Percentiles rank a stretch among this genome's conserved stretches.
Conservation (phyloP, 53 echinoderm and acorn worm species). For the Stichopus horrens region DNA sequence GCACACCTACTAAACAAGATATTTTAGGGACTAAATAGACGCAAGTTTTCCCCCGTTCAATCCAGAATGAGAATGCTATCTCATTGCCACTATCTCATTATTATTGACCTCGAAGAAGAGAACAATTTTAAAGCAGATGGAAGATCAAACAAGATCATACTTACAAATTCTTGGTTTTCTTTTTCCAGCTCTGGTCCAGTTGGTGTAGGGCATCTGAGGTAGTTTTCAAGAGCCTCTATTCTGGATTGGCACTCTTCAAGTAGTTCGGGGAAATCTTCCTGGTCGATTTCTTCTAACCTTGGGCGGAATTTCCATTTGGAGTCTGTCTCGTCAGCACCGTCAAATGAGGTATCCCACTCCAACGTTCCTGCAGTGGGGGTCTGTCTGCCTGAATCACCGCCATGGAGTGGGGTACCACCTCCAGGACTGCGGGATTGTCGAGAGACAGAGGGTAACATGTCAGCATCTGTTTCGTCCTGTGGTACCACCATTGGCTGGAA, state of each 20-base stretch:
- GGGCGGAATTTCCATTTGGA: constrained; percentile 56
- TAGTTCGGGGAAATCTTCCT: constrained; percentile 65
- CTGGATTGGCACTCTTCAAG: constrained; percentile 77
- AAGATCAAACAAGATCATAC: constrained; percentile 38
- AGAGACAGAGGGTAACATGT: constrained; percentile 4
- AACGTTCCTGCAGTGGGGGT: constrained; percentile 81
- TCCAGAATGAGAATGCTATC: too few species aligned
- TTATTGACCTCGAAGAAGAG: too few species aligned
- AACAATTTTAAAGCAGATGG: too few species aligned
- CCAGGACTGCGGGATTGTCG: constrained; percentile 11
- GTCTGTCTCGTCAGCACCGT: constrained; percentile 29
- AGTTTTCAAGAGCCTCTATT: constrained; percentile 80
- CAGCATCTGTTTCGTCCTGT: neutral
- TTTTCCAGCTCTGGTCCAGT: constrained; percentile 85
- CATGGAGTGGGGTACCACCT: constrained; percentile 18
- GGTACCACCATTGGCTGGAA: constrained; percentile 39
- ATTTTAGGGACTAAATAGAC: too few species aligned
- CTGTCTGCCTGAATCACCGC: constrained; percentile 64
- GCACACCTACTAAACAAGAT: too few species aligned
- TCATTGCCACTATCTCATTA: too few species aligned
- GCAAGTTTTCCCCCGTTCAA: too few species aligned
- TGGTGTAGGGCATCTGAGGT: constrained; percentile 65
- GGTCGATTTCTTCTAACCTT: constrained; percentile 57
- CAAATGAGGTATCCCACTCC: constrained; percentile 80
- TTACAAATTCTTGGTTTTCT: constrained; percentile 82